phyloP scores from a whole-genome alignment of 2,888 invertebrate genomes.

The Hoplodrina blanda region DNA sequence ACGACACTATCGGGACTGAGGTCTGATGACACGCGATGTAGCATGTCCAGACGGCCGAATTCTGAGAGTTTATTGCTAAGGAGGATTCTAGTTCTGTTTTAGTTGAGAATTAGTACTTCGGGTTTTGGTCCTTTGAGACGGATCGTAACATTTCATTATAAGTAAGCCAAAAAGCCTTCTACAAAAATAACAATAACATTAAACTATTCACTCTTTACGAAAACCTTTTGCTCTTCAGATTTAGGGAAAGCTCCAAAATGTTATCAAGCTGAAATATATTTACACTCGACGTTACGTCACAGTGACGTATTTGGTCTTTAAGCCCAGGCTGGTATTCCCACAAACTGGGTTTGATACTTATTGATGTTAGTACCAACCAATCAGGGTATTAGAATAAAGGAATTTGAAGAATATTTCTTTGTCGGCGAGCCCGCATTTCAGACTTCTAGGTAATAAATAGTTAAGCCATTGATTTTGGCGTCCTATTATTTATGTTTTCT shows the following conservation, averaged over 20 bases:
- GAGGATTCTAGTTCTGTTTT: conserved; percentile 20
- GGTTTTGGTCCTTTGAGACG: conserved; percentile 3
- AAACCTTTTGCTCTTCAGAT: conserved; percentile 5
- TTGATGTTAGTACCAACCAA: not conserved
- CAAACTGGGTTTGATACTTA: not conserved
- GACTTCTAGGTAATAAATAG: not conserved
- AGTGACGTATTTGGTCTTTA: conserved; percentile 28
- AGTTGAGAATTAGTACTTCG: conserved; percentile 4
- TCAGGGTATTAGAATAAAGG: not conserved
- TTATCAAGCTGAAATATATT: conserved; percentile 40
- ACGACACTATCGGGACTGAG: conserved; percentile 72
- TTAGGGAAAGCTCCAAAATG: conserved; percentile 50
- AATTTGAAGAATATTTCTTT: not conserved
- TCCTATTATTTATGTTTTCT: conserved; percentile 3
- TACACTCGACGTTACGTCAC: conserved; percentile 27
- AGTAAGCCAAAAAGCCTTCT: not conserved
- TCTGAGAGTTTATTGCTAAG: conserved; percentile 53
- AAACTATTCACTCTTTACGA: conserved; percentile 10
- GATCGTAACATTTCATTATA: not conserved
- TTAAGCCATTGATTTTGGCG: not conserved
- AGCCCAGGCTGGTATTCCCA: conserved; percentile 14
- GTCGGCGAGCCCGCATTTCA: not conserved
- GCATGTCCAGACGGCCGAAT: conserved; percentile 50
- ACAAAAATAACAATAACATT: not conserved
- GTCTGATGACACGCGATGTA: conserved; percentile 68